Base-by-base conservation (phyloP, 2,113 vertebrate genomes). In the Cnemophilus loriae region DNA sequence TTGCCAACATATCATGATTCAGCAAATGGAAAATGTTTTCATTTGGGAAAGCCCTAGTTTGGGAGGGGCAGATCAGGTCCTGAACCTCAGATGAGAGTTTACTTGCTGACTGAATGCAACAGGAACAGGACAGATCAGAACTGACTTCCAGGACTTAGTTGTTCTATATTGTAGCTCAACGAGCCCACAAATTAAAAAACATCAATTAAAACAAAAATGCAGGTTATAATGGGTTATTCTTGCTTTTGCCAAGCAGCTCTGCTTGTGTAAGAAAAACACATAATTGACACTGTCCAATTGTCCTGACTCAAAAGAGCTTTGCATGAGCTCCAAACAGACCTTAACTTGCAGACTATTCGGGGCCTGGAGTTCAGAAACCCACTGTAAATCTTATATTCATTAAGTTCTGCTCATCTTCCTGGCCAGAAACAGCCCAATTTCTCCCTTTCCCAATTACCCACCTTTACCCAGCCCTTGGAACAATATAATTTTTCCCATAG, bases 141-240 rank as follows among this genome's bases (percentile, higher is more conserved):
- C 32, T 24, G 21, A 27, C 19, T 69, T 52, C 18, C 15, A 80
- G 47, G 26, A 30, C 41, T 24, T 78, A 28, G 35, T 26, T 75
- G 41, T 15, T 81, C 33, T 39, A 4, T 23, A 33, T 8, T 2
- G 0, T 16, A 49, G n/a, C 26, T 84, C 15, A 82, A 28, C 1
- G 5, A 70, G 44, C 14, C 9, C 42, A 67, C 7, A 30, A 87
- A 68, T 15, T 44, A 2, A 39, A 86, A 92, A 52, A 17, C 3
- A 4, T 50, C 17, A 73, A 10, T n/a, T n/a, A 57, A 74, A 73
- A 64, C 3, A 80, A 79, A 84, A 80, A 67, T 13, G 4, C 41
- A 88, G 10, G 13, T 78, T 88, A 57, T 28, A 68, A 49, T 16
- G 23, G 4, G 10, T 37, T 70, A 21, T 42, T 91, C 26, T 70